Conservation (phyloP, 1,140 invertebrate species). For the Drosophila rhopaloa region DNA sequence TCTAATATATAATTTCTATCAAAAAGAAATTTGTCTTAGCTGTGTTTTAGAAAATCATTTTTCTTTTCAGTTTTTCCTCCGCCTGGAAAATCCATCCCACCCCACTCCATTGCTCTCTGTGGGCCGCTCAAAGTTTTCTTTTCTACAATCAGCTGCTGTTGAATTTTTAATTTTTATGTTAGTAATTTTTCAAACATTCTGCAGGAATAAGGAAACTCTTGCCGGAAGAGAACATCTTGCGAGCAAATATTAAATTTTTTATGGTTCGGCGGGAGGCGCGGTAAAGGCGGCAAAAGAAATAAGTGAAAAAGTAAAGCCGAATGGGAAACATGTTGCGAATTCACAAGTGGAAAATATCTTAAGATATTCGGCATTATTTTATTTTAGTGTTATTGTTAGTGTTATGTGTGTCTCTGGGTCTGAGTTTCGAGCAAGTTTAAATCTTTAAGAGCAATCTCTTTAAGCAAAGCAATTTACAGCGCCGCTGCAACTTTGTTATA, state of each 20-base stretch:
- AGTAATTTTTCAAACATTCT: slow-evolving; percentile 78
- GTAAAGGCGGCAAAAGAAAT: slow-evolving; percentile 18
- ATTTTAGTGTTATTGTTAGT: slow-evolving; percentile 31
- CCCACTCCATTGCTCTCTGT: slow-evolving; percentile 28
- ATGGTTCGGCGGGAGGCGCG: slow-evolving; percentile 59
- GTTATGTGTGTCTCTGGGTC: slow-evolving; percentile 39
- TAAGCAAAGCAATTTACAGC: slow-evolving; percentile 62
- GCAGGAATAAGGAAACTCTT: slow-evolving; percentile 50
- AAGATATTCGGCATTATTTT: slow-evolving; percentile 15
- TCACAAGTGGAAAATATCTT: slow-evolving; percentile 43
- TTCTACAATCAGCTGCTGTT: slow-evolving; percentile 77
- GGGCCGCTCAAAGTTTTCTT: slow-evolving; percentile 51
- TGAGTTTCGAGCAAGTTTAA: not conserved
- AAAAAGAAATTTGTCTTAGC: not conserved
- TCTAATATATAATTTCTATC: too few species aligned
- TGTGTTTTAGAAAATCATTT: not conserved
- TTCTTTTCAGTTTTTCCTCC: slow-evolving; percentile 19
- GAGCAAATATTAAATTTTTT: slow-evolving; percentile 79
- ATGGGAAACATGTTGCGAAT: slow-evolving; percentile 59
- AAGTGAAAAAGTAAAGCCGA: slow-evolving; percentile 54
- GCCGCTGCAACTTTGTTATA: slow-evolving; percentile 72
- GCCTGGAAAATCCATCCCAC: slow-evolving; percentile 24
- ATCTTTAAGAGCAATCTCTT: slow-evolving; percentile 32
- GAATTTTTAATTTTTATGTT: slow-evolving; percentile 84
- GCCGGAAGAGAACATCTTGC: slow-evolving; percentile 73